Conservation (phyloP, 2,888 invertebrate genomes). For the Parnassius mnemosyne region DNA sequence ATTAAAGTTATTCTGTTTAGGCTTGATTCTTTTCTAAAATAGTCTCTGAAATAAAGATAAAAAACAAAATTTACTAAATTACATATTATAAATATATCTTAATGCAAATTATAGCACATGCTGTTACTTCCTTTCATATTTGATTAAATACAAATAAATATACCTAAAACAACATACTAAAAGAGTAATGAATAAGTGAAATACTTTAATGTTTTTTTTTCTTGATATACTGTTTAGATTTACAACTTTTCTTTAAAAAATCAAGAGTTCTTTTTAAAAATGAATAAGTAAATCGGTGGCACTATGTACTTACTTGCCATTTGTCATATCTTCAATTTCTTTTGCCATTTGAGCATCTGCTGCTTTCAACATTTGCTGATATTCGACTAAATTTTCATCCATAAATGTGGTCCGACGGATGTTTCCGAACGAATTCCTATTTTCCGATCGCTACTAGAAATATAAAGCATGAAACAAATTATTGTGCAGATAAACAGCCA, state of each 20-base stretch:
- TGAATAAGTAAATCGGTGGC: too few species aligned
- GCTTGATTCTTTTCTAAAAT: slow-evolving; percentile 82
- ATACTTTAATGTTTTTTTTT: too few species aligned
- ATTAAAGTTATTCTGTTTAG: slow-evolving; percentile 75
- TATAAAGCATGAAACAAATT: slow-evolving; percentile 39
- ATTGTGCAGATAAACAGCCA: slow-evolving; percentile 23
- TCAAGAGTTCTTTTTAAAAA: too few species aligned
- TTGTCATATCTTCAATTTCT: slow-evolving; percentile 91
- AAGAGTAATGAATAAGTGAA: too few species aligned
- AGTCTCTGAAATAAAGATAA: slow-evolving; percentile 83
- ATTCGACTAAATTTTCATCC: slow-evolving; percentile 84
- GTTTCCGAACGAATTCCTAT: slow-evolving; percentile 52
- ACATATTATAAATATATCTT: not conserved
- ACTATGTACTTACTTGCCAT: slow-evolving; percentile 81
- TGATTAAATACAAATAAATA: too few species aligned
- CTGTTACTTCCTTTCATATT: too few species aligned
- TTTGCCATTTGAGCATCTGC: slow-evolving; percentile 89
- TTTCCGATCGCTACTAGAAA: slow-evolving; percentile 76
- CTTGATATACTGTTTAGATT: too few species aligned
- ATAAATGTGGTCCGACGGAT: slow-evolving; percentile 82
- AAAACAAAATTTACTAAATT: slow-evolving; percentile 4
- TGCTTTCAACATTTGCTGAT: slow-evolving; percentile 83
- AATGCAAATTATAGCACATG: too few species aligned
- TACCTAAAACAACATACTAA: too few species aligned
- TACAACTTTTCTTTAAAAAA: too few species aligned